A percentile compares a stretch with the other conserved stretches of the same genome.
These are phyloP conservation scores for Anoplophora glabripennis DNA, from an alignment of 1,140 invertebrate genomes.

Conservation along the genomic window DNA sequence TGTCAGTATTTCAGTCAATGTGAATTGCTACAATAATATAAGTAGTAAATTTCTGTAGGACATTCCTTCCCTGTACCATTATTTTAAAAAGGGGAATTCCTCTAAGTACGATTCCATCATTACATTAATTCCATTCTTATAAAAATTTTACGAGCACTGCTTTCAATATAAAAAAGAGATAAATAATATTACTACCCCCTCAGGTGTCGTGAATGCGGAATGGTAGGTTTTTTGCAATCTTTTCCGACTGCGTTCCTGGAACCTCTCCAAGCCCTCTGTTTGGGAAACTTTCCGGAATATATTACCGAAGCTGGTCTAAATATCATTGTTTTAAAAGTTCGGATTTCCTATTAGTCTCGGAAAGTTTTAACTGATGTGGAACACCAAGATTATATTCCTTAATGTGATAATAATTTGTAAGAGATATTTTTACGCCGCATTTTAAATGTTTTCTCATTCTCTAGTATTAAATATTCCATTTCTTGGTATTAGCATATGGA, in stretches of 20 bases:
- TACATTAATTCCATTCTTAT: no score
- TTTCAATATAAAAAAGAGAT: neutral
- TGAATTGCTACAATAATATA: no score
- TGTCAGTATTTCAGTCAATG: no score
- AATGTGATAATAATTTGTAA: slow-evolving; percentile 17
- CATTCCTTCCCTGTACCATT: no score
- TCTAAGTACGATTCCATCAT: no score
- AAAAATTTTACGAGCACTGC: no score
- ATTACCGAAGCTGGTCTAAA: slow-evolving; percentile 8
- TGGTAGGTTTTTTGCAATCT: slow-evolving; percentile 9
- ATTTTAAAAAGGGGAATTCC: no score
- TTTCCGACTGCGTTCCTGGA: slow-evolving; percentile 7
- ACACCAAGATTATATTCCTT: slow-evolving; percentile 15
- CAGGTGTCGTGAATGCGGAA: slow-evolving; percentile 11
- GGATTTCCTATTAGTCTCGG: slow-evolving; percentile 14
- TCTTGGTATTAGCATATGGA: no score
- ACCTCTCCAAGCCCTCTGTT: slow-evolving; percentile 4
- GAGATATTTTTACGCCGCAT: neutral
- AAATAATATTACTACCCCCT: slow-evolving; percentile 12
- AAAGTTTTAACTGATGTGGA: slow-evolving; percentile 16
- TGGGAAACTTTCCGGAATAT: slow-evolving; percentile 8
- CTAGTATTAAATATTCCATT: no score
- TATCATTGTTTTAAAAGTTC: slow-evolving; percentile 10
- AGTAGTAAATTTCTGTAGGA: no score
- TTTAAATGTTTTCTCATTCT: neutral